Evolutionary conservation across 2,888 invertebrate species (phyloP).

Genomic region (Nymphalis urticae): DNA sequence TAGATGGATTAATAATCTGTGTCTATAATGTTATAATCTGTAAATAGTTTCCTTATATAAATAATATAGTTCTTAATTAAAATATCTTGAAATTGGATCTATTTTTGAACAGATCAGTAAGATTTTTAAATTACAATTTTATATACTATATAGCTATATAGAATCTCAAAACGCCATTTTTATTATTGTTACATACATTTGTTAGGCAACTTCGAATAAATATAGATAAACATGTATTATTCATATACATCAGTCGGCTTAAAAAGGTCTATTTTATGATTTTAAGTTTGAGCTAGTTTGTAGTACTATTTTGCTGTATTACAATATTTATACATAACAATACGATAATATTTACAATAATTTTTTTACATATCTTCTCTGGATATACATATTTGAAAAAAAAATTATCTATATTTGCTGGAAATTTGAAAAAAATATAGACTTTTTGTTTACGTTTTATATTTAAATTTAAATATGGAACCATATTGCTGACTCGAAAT

Average conservation of each 20-base stretch:
- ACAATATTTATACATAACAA: neutral
- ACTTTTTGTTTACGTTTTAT: too few species aligned
- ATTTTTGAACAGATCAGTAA: neutral
- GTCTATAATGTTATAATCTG: neutral
- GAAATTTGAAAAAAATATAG: too few species aligned
- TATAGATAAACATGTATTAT: neutral
- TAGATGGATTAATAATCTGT: neutral
- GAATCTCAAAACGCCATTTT: slow-evolving; percentile 5
- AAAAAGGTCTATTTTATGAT: neutral
- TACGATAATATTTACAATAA: too few species aligned
- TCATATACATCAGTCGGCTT: neutral
- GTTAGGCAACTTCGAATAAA: neutral
- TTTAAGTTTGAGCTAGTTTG: neutral
- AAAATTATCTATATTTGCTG: too few species aligned
- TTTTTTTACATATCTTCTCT: too few species aligned
- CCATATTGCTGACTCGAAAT: too few species aligned
- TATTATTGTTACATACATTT: neutral
- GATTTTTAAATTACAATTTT: neutral
- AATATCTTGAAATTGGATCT: neutral
- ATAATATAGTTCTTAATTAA: neutral
- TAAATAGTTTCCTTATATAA: neutral
- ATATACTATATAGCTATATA: neutral
- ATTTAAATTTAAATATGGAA: too few species aligned
- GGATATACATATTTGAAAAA: too few species aligned
- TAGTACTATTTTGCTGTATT: too few species aligned